Evolutionary conservation across 2,888 invertebrate genomes (phyloP).

Genomic region (Crossocerus cetratus): DNA sequence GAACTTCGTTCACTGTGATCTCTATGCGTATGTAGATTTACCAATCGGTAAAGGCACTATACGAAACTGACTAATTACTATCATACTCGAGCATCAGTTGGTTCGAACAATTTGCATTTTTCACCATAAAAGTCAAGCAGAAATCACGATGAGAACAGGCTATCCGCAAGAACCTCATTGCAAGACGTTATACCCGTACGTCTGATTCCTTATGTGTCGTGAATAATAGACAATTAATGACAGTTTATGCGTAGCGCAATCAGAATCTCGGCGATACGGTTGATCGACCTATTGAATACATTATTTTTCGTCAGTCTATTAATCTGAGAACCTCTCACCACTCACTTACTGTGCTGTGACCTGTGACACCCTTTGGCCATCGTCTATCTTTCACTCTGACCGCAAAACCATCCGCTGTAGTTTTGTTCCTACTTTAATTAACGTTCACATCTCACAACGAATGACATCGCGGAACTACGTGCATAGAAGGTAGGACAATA

Average conservation of each 20-base stretch:
- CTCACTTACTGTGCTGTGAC: background rate
- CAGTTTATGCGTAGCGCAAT: constrained; percentile 69
- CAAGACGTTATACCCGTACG: background rate
- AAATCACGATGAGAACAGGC: background rate
- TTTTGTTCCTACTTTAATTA: too few species aligned
- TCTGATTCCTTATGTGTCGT: constrained; percentile 59
- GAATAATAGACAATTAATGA: constrained; percentile 56
- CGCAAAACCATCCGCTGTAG: constrained; percentile 10
- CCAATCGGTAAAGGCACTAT: background rate
- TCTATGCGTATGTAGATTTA: too few species aligned
- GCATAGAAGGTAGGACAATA: background rate
- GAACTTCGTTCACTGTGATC: background rate
- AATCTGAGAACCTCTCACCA: too few species aligned
- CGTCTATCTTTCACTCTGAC: constrained; percentile 11
- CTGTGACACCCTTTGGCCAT: constrained; percentile 48
- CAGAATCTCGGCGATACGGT: constrained; percentile 45
- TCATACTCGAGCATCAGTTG: constrained; percentile 22
- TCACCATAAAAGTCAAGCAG: background rate
- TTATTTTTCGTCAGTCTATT: background rate
- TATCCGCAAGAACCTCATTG: too few species aligned
- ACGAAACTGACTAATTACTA: constrained; percentile 21
- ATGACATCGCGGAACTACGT: background rate
- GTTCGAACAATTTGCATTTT: background rate
- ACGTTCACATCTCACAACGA: too few species aligned
- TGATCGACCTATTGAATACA: background rate